Base-by-base conservation (phyloP, 2,888 invertebrate genomes). In the Biston stratarius region DNA sequence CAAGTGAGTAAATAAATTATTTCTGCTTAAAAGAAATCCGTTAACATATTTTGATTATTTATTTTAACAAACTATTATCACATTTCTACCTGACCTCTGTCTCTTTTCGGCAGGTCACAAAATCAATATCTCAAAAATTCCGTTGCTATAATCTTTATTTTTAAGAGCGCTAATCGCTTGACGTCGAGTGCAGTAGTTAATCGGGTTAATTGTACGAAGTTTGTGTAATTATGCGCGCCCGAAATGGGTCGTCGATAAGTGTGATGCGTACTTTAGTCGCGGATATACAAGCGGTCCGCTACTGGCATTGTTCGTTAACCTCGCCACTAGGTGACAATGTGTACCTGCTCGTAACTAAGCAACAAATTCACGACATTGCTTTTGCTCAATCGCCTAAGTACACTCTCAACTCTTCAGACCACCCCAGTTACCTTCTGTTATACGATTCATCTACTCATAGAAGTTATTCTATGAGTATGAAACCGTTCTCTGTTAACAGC, bases 171-270 rank as follows among this genome's bases (percentile, higher is more conserved):
- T 58, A 61, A 69, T 61, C 67, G 70, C 66, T 60, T 6, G 38
- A 56, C 56, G 44, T 62, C 64, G 67, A 70, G 71, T 75, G 77
- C 73, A 66, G 60, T 52, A 74, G 74, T 77, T 61, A 78, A 80
- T 81, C 74, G 74, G 74, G 74, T 75, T 72, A 72, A 76, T 72
- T 70, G 76, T 72, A 74, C 75, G 73, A 71, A 73, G 73, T 77
- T 74, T 75, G 73, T 79, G 77, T 85, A 83, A 83, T 85, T 84
- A 84, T 84, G 81, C 81, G 79, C 77, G 70, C 74, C 73, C 76
- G 71, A 86, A 84, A 83, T 85, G 79, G 85, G 85, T 86, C 84
- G 71, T 62, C 76, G 84, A 85, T 86, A 85, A 84, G 80, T 80
- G 78, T 78, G 78, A 79, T 78, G 76, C 76, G 77, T 71, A 69